These are phyloP conservation scores for Mimumesa dahlbomi DNA, from an alignment of 2,888 invertebrate genomes.

Conservation along the genomic window DNA sequence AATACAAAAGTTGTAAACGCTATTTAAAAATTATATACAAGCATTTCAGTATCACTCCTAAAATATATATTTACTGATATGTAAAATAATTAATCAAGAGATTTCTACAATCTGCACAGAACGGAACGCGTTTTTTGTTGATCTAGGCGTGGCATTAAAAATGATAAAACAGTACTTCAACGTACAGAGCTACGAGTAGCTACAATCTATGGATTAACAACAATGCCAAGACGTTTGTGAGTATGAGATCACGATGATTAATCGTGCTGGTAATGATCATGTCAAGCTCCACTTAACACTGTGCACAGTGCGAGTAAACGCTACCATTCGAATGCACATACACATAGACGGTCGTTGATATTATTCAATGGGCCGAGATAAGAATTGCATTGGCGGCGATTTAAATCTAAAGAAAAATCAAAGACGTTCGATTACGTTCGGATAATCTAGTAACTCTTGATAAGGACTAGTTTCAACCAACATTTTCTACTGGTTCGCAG, in stretches of 20 bases:
- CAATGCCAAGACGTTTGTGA: slow-evolving; percentile 16
- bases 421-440: slow-evolving; percentile 1
- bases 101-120: slow-evolving; percentile 36
- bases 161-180: slow-evolving; percentile 61
- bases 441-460: slow-evolving; percentile 20
- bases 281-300: slow-evolving; percentile 20
- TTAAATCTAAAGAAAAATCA: slow-evolving; percentile 8
- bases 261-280: slow-evolving; percentile 20
- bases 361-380: neutral
- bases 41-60: neutral
- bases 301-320: neutral
- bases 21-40: neutral
- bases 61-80: neutral
- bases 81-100: slow-evolving; percentile 57
- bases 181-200: slow-evolving; percentile 72
- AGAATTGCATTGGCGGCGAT: slow-evolving; percentile 3
- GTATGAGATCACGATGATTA: slow-evolving; percentile 34
- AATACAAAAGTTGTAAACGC: neutral
- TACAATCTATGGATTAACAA: slow-evolving; percentile 31
- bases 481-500: slow-evolving; percentile 7
- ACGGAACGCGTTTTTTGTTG: slow-evolving; percentile 66
- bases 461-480: slow-evolving; percentile 12
- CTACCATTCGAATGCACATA: slow-evolving; percentile 8
- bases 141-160: slow-evolving; percentile 37
- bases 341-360: slow-evolving; percentile 8